A percentile compares a stretch with the other conserved stretches of the same genome.
Conservation (phyloP, 2,113 vertebrate species). For the Microtus pennsylvanicus region DNA sequence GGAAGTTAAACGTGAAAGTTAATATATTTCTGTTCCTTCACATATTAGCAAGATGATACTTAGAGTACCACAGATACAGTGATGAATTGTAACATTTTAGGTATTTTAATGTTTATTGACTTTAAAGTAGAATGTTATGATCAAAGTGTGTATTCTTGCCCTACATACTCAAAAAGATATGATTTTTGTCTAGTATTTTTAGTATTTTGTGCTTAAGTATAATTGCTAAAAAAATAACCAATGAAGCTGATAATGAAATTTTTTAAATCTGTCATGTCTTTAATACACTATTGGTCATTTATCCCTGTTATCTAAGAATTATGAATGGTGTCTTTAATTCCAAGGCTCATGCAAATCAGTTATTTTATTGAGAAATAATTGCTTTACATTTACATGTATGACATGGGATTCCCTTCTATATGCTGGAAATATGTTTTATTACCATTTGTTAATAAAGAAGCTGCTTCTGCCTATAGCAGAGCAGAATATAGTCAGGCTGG, state of each 20-base stretch:
- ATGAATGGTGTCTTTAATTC: conserved; percentile 45
- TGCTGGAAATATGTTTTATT: too few species aligned
- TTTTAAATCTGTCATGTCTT: conserved; percentile 22
- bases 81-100: conserved; percentile 2
- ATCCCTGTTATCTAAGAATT: conserved; percentile 46
- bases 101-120: conserved; percentile 13
- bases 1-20: background rate
- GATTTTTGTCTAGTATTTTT: background rate
- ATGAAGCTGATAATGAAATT: background rate
- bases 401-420: too few species aligned
- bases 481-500: too few species aligned
- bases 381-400: background rate
- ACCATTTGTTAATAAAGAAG: too few species aligned
- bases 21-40: background rate
- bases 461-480: too few species aligned
- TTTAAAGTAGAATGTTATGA: background rate
- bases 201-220: conserved; percentile 5
- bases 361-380: conserved; percentile 53
- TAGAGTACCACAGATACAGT: background rate
- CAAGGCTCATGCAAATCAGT: background rate
- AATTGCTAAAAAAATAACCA: conserved; percentile 22
- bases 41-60: background rate
- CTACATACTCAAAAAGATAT: background rate
- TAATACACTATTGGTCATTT: conserved; percentile 38
- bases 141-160: background rate